Percentiles rank a stretch among this genome's conserved stretches.
Conservation (phyloP, 2,888 invertebrate species). For the Perdita meconis region DNA sequence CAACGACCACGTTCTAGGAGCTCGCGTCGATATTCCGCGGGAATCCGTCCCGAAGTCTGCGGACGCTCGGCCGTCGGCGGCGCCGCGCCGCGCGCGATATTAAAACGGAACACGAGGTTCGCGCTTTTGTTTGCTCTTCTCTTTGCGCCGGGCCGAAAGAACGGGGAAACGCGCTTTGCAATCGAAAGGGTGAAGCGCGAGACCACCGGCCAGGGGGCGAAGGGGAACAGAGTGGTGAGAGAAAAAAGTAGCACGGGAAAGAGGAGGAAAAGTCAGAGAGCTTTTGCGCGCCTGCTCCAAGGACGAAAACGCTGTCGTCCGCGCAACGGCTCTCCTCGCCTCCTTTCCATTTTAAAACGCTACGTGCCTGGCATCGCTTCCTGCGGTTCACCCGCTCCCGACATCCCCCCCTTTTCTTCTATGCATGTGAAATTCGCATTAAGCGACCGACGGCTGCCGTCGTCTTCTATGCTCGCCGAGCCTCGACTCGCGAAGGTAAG, state of each 20-base stretch:
- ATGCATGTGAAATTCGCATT: constrained; percentile 75
- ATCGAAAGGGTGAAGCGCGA: constrained; percentile 34
- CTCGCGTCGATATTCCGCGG: constrained; percentile 13
- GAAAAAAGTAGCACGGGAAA: not conserved
- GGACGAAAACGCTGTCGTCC: constrained; percentile 65
- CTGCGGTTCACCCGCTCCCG: constrained; percentile 48
- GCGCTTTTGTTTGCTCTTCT: constrained; percentile 47
- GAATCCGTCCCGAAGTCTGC: constrained; percentile 31
- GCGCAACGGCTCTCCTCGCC: constrained; percentile 49
- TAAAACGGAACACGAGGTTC: constrained; percentile 37
- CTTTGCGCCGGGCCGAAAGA: constrained; percentile 30
- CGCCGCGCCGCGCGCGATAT: constrained; percentile 30
- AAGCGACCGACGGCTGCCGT: constrained; percentile 63
- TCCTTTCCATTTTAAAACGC: constrained; percentile 78
- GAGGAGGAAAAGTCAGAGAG: constrained; percentile 44
- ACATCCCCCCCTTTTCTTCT: constrained; percentile 42
- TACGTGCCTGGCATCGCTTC: constrained; percentile 77
- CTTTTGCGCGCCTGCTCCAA: constrained; percentile 60
- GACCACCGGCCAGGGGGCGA: constrained; percentile 11
- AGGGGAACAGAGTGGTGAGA: constrained; percentile 17
- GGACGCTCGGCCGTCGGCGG: constrained; percentile 3
- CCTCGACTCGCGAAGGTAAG: constrained; percentile 34
- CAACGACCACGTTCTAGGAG: too few relatives aligned
- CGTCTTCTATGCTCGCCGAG: constrained; percentile 43
- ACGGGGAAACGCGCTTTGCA: constrained; percentile 19